phyloP scores from a whole-genome alignment of 23 tunicate genomes.

The Clavelina lepadiformis region DNA sequence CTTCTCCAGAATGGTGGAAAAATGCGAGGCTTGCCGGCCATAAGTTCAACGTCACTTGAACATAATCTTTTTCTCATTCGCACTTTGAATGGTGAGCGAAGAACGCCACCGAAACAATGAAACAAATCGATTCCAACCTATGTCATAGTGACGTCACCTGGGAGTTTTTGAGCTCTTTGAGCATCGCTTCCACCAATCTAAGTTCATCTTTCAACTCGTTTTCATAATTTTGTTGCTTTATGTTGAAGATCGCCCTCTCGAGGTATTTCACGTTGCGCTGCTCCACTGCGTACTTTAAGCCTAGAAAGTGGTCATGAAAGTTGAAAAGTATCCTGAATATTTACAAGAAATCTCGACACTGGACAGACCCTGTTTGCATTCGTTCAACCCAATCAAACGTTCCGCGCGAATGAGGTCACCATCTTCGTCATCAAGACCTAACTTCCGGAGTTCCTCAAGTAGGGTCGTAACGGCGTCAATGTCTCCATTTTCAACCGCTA shows the following conservation, averaged over 20 bases:
- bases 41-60: too few relatives aligned
- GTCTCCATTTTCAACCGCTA: slow-evolving; percentile 39
- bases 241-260: slow-evolving; percentile 46
- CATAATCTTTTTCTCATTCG: too few relatives aligned
- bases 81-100: too few relatives aligned
- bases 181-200: slow-evolving; percentile 41
- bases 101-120: too few relatives aligned
- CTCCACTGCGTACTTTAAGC: slow-evolving; percentile 32
- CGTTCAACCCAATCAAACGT: slow-evolving; percentile 39
- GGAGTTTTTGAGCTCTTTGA: slow-evolving; percentile 50
- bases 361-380: slow-evolving; percentile 64
- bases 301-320: too few relatives aligned
- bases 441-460: slow-evolving; percentile 33
- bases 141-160: slow-evolving; percentile 33
- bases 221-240: slow-evolving; percentile 35
- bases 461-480: slow-evolving; percentile 14
- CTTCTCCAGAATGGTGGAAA: too few relatives aligned
- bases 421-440: slow-evolving; percentile 41
- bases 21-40: too few relatives aligned
- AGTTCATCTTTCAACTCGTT: slow-evolving; percentile 43
- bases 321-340: too few relatives aligned
- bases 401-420: slow-evolving; percentile 61
- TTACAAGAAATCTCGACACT: too few relatives aligned
- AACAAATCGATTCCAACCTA: too few relatives aligned
- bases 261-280: slow-evolving; percentile 41